phyloP scores from a whole-genome alignment of 1,140 invertebrate genomes.

The Zaprionus lachaisei region DNA sequence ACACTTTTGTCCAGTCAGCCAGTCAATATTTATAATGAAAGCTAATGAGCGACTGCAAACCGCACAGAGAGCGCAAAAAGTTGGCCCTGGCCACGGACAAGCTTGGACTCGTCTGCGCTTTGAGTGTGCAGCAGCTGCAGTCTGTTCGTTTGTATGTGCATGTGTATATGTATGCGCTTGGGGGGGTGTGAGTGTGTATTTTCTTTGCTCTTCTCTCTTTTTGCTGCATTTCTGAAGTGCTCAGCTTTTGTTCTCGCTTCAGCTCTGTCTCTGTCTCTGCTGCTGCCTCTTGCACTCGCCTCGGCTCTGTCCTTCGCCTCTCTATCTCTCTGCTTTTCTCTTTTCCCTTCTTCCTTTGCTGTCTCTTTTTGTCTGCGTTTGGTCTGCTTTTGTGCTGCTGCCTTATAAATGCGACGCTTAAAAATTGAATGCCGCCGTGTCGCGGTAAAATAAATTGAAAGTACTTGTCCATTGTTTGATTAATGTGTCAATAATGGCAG shows the following conservation, averaged over 20 bases:
- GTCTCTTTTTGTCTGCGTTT: constrained; percentile 26
- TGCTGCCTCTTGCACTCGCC: no score
- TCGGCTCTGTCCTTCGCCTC: neutral
- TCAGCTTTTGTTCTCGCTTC: constrained; percentile 25
- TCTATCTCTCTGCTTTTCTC: neutral
- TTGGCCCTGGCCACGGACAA: constrained; percentile 11
- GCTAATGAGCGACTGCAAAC: constrained; percentile 61
- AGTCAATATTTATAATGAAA: constrained; percentile 81
- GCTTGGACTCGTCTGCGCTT: constrained; percentile 30
- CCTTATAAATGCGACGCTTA: constrained; percentile 57
- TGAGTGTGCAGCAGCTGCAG: constrained; percentile 14
- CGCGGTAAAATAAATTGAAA: constrained; percentile 76
- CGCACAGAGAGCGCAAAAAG: constrained; percentile 8
- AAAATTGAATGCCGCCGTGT: constrained; percentile 55
- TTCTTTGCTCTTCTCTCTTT: constrained; percentile 13
- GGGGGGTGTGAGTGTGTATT: constrained; percentile 3
- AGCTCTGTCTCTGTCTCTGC: neutral
- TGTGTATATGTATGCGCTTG: neutral
- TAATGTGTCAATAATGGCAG: constrained; percentile 80
- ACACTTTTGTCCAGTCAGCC: constrained; percentile 55
- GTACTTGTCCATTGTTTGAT: constrained; percentile 80
- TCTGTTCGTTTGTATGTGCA: constrained; percentile 2
- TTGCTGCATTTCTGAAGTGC: constrained; percentile 40
- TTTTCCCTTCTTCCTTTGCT: neutral
- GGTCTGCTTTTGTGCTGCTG: constrained; percentile 39